Evolutionary conservation across 2,888 invertebrate species (phyloP).

Genomic region (Drosophila affinis): DNA sequence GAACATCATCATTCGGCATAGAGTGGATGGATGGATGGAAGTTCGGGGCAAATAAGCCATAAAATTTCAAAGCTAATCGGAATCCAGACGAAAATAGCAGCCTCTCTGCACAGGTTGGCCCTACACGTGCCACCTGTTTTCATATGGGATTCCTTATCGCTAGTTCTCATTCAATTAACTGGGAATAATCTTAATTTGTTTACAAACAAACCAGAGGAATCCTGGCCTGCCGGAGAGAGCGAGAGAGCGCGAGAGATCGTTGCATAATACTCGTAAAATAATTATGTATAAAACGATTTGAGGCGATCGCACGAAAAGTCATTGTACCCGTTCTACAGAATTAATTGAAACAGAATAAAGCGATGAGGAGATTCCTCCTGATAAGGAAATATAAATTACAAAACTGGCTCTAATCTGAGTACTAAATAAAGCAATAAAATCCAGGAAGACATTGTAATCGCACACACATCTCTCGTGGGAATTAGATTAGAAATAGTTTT

Average conservation of each 20-base stretch:
- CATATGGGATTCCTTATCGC: slow-evolving; percentile 13
- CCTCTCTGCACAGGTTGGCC: background rate
- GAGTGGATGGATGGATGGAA: background rate
- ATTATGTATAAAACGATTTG: slow-evolving; percentile 13
- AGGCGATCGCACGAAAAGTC: slow-evolving; percentile 37
- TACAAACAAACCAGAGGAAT: slow-evolving; percentile 22
- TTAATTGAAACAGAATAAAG: slow-evolving; percentile 47
- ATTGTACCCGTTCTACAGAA: slow-evolving; percentile 34
- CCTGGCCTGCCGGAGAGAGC: background rate
- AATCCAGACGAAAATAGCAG: background rate
- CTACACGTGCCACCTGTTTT: background rate
- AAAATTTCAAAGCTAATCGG: slow-evolving; percentile 6
- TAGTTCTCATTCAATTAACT: slow-evolving; percentile 3
- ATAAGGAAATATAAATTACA: slow-evolving; percentile 38
- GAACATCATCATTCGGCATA: slow-evolving; percentile 16
- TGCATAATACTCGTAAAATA: slow-evolving; percentile 14
- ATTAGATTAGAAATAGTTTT: too few species aligned
- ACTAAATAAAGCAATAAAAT: background rate
- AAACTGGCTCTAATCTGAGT: slow-evolving; percentile 1
- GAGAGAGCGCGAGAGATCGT: slow-evolving; percentile 31
- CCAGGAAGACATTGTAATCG: too few species aligned
- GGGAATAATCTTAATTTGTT: slow-evolving; percentile 48
- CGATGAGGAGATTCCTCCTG: slow-evolving; percentile 39
- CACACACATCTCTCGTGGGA: too few species aligned
- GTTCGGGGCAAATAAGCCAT: slow-evolving; percentile 5